These are phyloP conservation scores for Festucalex cinctus DNA, from an alignment of 2,113 vertebrate genomes.

Conservation along the genomic window DNA sequence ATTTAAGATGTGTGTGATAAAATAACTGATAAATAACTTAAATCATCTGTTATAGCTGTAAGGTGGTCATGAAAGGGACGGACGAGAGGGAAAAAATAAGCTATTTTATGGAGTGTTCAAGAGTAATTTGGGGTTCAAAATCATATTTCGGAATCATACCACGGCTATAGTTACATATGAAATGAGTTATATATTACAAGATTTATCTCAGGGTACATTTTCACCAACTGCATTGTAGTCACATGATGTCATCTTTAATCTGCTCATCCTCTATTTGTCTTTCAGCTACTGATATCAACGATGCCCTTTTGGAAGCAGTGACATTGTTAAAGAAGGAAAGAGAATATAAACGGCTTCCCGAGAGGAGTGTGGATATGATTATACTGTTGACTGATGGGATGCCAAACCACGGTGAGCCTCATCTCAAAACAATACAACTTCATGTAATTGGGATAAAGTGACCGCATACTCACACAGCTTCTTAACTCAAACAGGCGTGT, in stretches of 20 bases:
- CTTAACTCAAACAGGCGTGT: slow-evolving; percentile 5
- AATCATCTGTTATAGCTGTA: no score
- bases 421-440: background rate
- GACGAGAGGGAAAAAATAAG: no score
- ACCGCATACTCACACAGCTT: background rate
- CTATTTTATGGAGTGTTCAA: no score
- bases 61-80: no score
- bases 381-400: slow-evolving; percentile 69
- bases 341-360: slow-evolving; percentile 21
- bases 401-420: slow-evolving; percentile 41
- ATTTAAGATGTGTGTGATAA: no score
- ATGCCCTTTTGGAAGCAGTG: slow-evolving; percentile 47
- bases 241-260: background rate
- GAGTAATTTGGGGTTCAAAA: no score
- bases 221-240: no score
- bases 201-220: no score
- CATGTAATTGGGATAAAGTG: background rate
- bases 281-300: slow-evolving; percentile 65
- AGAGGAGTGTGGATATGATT: slow-evolving; percentile 60
- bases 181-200: no score
- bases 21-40: no score
- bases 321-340: slow-evolving; percentile 39
- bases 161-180: background rate
- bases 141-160: no score
- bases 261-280: background rate